These are phyloP conservation scores for Urocitellus parryii DNA, from an alignment of 2,113 vertebrate genomes.

Conservation along the genomic window DNA sequence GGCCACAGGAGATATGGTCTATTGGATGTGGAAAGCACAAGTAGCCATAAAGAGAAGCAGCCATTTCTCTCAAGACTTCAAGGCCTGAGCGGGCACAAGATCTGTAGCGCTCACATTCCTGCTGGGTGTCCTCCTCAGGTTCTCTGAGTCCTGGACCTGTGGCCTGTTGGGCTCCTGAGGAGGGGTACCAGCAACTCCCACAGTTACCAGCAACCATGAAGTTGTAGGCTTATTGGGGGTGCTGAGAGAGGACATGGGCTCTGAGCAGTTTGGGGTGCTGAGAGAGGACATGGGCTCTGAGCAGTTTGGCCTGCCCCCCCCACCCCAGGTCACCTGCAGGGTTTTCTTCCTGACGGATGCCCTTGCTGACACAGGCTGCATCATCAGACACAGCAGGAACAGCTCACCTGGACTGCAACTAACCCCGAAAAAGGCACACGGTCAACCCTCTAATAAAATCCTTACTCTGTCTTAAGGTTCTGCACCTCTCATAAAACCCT, in stretches of 20 bases:
- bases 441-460: not conserved
- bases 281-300: fast-evolving
- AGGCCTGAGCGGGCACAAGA: not conserved
- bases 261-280: not conserved
- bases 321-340: not conserved
- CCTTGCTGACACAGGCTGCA: not conserved
- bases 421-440: not conserved
- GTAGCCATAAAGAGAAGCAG: too few relatives aligned
- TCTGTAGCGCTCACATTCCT: not conserved
- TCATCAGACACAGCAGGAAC: not conserved
- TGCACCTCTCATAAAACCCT: not conserved
- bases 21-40: not conserved
- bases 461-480: not conserved
- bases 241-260: fast-evolving
- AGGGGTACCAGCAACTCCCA: not conserved
- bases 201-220: fast-evolving
- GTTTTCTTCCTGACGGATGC: too few relatives aligned
- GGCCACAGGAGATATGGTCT: fast-evolving
- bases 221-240: not conserved
- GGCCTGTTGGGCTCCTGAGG: not conserved
- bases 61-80: not conserved
- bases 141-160: fast-evolving
- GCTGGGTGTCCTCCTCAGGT: not conserved
- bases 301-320: not conserved
- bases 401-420: too few relatives aligned